Evolutionary conservation across 2,797 vertebrate species (phyloP), one percentile per base, ranked within the genome.

Genomic region (Heterohyrax brucei): DNA sequence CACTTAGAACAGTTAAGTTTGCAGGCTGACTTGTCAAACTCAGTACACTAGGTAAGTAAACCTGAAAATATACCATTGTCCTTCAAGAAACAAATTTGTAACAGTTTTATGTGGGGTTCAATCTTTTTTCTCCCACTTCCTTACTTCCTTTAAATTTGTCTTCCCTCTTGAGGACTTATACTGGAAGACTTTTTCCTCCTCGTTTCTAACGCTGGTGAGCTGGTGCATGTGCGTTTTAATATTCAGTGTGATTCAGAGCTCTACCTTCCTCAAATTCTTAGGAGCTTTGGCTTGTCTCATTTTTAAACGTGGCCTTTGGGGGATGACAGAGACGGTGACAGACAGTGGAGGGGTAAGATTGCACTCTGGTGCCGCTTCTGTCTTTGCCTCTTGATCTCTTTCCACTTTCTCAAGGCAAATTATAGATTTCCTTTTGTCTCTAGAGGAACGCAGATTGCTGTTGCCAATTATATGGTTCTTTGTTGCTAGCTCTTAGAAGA

Each of bases 371-470:
- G 1, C 95, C 80, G 77, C 94, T 97, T 97, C 96, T 96, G 92
- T 96, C 94, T 98, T 95, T 98, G 91, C 97, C 97, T 98, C 84
- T 83, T 93, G 94, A 96, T 95, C 96, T 87, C 95, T 91, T 97
- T 95, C 91, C 89, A 95, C 88, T 96, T 96, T 97, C 89, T 94
- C 95, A 94, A 95, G 95, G 98, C 95, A 95, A 93, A 96, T 98
- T 97, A 97, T 97, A 97, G 97, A 98, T 98, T 98, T 98, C 98
- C 96, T 98, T 96, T 97, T 97, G 93, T 96, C 98, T 97, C 98
- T 93, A 75, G 98, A 98, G 98, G 95, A 92, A 97, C 50, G 66
- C 97, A 98, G 98, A 98, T 98, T 97, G 95, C 96, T 94, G 91
- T 97, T 98, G 97, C 97, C 98, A 97, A 91, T 98, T 98, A 92